phyloP scores from a whole-genome alignment of 2,888 invertebrate genomes.

The Spodoptera exigua region DNA sequence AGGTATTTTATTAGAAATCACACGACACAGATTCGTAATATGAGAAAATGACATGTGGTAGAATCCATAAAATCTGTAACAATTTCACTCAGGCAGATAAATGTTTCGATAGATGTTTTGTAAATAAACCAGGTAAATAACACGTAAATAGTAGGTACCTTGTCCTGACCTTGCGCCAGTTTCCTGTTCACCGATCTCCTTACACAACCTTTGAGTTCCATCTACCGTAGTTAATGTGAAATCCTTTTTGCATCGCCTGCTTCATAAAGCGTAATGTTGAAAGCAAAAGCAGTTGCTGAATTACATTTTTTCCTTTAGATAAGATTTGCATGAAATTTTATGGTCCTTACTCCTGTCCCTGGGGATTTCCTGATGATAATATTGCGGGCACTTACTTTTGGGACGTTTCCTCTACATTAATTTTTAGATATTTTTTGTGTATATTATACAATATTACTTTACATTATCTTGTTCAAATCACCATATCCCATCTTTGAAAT shows the following conservation, averaged over 20 bases:
- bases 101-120: conserved; percentile 33
- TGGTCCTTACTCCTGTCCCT: conserved; percentile 24
- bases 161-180: conserved; percentile 52
- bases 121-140: conserved; percentile 52
- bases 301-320: conserved; percentile 48
- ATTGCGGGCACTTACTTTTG: conserved; percentile 11
- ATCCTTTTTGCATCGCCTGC: conserved; percentile 56
- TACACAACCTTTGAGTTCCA: conserved; percentile 58
- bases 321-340: conserved; percentile 50
- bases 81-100: conserved; percentile 30
- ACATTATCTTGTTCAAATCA: background rate
- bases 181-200: conserved; percentile 57
- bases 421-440: background rate
- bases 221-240: conserved; percentile 59
- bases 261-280: conserved; percentile 55
- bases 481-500: background rate
- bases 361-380: conserved; percentile 23
- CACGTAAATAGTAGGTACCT: conserved; percentile 33
- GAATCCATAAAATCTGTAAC: conserved; percentile 14
- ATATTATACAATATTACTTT: background rate
- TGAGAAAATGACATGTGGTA: conserved; percentile 22
- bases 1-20: background rate
- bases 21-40: conserved; percentile 11
- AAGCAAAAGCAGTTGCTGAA: conserved; percentile 41
- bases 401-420: conserved; percentile 15